Base-by-base conservation (phyloP, 2,113 vertebrate species). In the Varanus salvator region DNA sequence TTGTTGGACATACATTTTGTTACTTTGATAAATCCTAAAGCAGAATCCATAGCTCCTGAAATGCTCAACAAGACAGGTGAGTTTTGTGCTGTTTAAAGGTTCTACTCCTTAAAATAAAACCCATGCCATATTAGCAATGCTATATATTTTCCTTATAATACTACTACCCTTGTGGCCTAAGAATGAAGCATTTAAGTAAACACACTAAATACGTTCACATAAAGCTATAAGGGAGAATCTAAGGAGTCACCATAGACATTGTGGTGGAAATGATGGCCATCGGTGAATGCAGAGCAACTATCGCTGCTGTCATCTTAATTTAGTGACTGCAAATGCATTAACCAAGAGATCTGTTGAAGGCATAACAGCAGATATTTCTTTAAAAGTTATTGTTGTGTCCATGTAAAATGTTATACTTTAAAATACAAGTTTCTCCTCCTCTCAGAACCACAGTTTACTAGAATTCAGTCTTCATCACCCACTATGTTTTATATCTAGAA, bases 181-280 rank as follows among this genome's bases (percentile, higher is more conserved):
- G 15, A 60, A 57, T 38, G 31, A 19, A 72, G 54, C 25, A 54
- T 78, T 66, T 54, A 52, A 9, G 64, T 54, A 85, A 78, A 78
- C 48, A 74, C 84, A 89, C 80, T 75, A 89, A 88, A 84, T 71
- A 44, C 54, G 78, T 54, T 78, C 83, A 69, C 17, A 89, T 85
- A 44, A 15, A 69, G 25, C 8, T 57, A 54, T 48, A 81, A 81
- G 66, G 66, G 9, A 34, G 66, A 82, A 82, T 48, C 38, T 54
- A 50, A 44, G 34, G 25, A n/a, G 38, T 54, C 72, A 89, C 29
- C 19, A 60, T 52, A 52, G 17, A 54, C 31, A 74, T 83, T 60
- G 57, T 23, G 9, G 72, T 87, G 64, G 85, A 72, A 85, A 94
- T 75, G 75, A 78, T 34, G 80, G 11, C 50, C 68, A 38, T 88